Base-by-base conservation (phyloP, 1,140 invertebrate species). In the Drosophila ercepeae region DNA sequence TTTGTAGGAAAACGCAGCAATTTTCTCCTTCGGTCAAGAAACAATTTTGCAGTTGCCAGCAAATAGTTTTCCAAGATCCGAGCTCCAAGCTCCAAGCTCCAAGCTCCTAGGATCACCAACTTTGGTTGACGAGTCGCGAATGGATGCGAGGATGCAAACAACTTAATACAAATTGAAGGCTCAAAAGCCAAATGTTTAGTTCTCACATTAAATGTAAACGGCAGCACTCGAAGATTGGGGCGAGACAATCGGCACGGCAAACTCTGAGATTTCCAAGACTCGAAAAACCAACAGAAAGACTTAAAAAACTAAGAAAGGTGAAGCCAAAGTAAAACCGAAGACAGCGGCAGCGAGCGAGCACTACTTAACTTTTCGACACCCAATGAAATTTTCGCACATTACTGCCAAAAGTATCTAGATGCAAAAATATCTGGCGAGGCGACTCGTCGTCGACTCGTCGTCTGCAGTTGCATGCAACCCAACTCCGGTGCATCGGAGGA, bases 371-470 rank as follows among this genome's bases (percentile, higher is more conserved):
- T 88, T 88, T 88, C 82, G 82, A 88, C 82, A 88, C 83, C 83
- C 83, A 89, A 88, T 89, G 83, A 88, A 86, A 89, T 84, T 89
- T 89, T 89, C 86, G 86, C 86, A 89, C 86, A 89, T 89, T 89
- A 89, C 86, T 89, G 86, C 86, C 86, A 89, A 89, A 89, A 89
- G 86, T 89, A 89, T 89, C 82, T 88, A 88, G 82, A 89, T 88
- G 83, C 83, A 83, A 78, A 88, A 88, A 82, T 86, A 88, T 86
- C 81, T 82, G 76, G 32, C 60, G 55, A 49, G 53, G 14, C 16
- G 39, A 42, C 36, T 39, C 36, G 39, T 16, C 39, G 39, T 16
- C 39, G 39, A 9, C 14, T 55, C 60, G 68, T 60, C 44, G 50
- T 42, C 61, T 18, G 61, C 42, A 61, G 58, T 65, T 78, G 78